Base-by-base conservation (phyloP, 1,140 invertebrate genomes). In the Trichonephila inaurata region DNA sequence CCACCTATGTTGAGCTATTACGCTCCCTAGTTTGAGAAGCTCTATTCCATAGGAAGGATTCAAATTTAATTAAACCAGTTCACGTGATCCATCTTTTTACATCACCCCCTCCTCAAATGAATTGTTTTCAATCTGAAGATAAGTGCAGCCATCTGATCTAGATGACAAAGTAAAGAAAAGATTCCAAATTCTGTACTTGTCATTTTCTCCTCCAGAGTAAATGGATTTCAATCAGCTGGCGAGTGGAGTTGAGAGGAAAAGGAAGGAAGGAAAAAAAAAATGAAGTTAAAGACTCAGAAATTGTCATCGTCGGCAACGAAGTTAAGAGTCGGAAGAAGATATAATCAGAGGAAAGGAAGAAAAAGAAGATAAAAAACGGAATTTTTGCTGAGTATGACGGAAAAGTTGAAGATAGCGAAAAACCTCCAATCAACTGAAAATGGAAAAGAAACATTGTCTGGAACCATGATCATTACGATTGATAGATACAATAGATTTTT, bases 381-480 rank as follows among this genome's bases (percentile, higher is more conserved):
- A 8, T 28, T 77, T 7, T 40, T 83, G 82, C 82, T 77, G 72
- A 77, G 14, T 2, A 28, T 60, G 51, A 83, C 82, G 5, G 44
- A 58, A 83, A 83, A 83, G 82, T 83, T 83, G 82, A 28, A 83
- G 82, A 83, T 60, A 44, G 58, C 82, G 10, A 83, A 83, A 77
- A 83, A 77, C 72, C 8, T 58, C 16, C 82, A 5, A 83, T 58
- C 51, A 51, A 51, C 51, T 51, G 51, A 12, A 51, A 51, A 51
- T 12, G 51, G 51, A 51, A 51, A 51, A 51, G 51, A 51, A 58
- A 77, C 33, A 16, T 77, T 16, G 51, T 19, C 33, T 12, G n/a
- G 19, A 6, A 60, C 51, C n/a, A 83, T 58, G 51, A 16, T 83
- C 40, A 60, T 83, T 16, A 51, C 51, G 51, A 51, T 51, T 51